Percentiles rank a stretch among this genome's conserved stretches.
Evolutionary conservation across 2,888 invertebrate species (phyloP).

Genomic region (Diachrysia chrysitis): DNA sequence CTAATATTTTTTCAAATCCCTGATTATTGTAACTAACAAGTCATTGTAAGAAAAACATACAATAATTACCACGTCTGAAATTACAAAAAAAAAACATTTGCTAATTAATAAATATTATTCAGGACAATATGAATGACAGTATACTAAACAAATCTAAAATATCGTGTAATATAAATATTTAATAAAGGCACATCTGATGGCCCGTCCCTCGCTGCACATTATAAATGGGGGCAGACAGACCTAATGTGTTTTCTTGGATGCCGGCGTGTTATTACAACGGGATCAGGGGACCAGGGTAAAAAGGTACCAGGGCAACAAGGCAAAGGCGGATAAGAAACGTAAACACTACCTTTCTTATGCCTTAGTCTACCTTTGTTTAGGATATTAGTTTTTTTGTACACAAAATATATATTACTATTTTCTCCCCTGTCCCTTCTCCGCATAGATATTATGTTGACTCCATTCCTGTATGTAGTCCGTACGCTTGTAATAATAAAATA

Average conservation of each 20-base stretch:
- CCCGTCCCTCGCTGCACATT: constrained; percentile 37
- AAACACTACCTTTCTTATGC: constrained; percentile 1
- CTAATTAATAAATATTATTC: too few species aligned
- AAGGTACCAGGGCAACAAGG: not conserved
- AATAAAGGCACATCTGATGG: constrained; percentile 46
- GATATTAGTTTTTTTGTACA: constrained; percentile 1
- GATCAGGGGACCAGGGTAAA: not conserved
- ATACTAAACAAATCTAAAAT: not conserved
- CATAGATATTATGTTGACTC: not conserved
- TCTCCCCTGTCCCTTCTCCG: not conserved
- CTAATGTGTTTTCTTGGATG: constrained; percentile 36
- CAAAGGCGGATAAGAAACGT: not conserved
- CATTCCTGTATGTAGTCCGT: too few species aligned
- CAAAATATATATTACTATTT: not conserved
- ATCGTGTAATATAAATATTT: constrained; percentile 54
- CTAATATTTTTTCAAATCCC: too few species aligned
- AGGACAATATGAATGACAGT: too few species aligned
- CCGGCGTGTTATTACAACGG: constrained; percentile 9
- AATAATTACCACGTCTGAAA: too few species aligned
- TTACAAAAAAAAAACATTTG: too few species aligned
- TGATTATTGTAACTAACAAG: too few species aligned
- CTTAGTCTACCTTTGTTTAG: not conserved
- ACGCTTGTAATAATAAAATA: too few species aligned
- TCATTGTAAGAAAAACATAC: too few species aligned
- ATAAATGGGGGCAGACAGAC: constrained; percentile 28